phyloP scores from a whole-genome alignment of 2,797 vertebrate genomes.

The Urosaurus nigricauda region DNA sequence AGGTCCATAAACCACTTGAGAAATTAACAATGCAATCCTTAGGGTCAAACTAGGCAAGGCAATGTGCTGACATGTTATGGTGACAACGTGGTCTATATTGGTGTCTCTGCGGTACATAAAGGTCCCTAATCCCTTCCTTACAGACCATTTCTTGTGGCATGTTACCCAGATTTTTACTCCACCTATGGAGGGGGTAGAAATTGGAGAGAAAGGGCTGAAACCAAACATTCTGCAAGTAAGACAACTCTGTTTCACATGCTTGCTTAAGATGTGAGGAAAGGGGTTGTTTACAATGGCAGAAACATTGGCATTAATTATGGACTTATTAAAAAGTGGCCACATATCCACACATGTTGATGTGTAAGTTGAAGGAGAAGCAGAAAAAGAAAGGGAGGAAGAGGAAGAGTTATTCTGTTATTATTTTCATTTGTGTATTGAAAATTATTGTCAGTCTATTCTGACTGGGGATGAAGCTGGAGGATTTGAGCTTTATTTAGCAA shows the following conservation, averaged over 20 bases:
- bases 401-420: slow-evolving; percentile 16
- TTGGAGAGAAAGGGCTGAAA: not conserved
- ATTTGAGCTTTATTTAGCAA: slow-evolving; percentile 85
- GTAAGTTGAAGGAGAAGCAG: slow-evolving; percentile 6
- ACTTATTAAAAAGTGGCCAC: not conserved
- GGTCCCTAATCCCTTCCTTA: not conserved
- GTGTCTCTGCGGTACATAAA: no score
- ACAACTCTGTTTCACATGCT: not conserved
- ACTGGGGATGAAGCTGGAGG: slow-evolving; percentile 65
- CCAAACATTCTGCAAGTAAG: not conserved
- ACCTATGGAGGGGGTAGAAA: not conserved
- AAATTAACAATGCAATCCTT: not conserved
- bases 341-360: not conserved
- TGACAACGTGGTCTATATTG: no score
- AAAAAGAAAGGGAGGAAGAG: no score
- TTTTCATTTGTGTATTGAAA: slow-evolving; percentile 56
- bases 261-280: not conserved
- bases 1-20: not conserved
- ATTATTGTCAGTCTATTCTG: slow-evolving; percentile 51
- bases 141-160: not conserved
- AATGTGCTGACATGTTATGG: not conserved
- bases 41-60: not conserved
- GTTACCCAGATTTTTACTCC: not conserved
- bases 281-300: not conserved
- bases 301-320: not conserved